Percentiles rank a stretch among this genome's conserved stretches.
Evolutionary conservation across 1,140 invertebrate genomes (phyloP).

Genomic region (Pentalonia nigronervosa): DNA sequence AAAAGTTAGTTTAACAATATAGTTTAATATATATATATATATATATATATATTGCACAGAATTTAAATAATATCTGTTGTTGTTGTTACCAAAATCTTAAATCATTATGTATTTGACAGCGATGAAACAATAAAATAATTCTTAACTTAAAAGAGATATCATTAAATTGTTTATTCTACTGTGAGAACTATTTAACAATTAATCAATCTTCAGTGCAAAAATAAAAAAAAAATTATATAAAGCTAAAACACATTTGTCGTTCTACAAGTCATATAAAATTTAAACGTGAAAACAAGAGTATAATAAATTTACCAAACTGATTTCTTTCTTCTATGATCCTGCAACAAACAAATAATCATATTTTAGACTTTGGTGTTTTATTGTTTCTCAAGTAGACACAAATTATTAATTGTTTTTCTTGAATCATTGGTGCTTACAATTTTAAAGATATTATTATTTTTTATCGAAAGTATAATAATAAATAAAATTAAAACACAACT

Average conservation of each 20-base stretch:
- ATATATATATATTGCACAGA: constrained; percentile 22
- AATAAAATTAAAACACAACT: too few species aligned
- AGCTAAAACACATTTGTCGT: background rate
- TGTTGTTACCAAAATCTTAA: background rate
- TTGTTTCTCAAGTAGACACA: background rate
- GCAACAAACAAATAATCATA: background rate
- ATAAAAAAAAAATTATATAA: background rate
- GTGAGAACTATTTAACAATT: background rate
- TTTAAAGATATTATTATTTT: too few species aligned
- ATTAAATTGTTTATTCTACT: background rate
- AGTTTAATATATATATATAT: too few species aligned
- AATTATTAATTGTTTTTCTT: background rate
- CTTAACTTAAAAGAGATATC: background rate
- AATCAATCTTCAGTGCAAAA: background rate
- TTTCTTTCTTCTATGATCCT: constrained; percentile 54
- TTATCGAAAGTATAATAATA: too few species aligned
- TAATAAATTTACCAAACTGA: constrained; percentile 30
- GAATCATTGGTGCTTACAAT: background rate
- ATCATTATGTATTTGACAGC: background rate
- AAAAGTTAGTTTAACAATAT: background rate
- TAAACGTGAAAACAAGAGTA: background rate
- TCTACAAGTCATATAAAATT: background rate
- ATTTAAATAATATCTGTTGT: background rate
- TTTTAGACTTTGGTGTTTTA: background rate
- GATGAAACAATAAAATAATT: background rate